A percentile compares a stretch with the other conserved stretches of the same genome.
Evolutionary conservation across 2,797 vertebrate species (phyloP).

Genomic region (Arrhamphus sclerolepis): DNA sequence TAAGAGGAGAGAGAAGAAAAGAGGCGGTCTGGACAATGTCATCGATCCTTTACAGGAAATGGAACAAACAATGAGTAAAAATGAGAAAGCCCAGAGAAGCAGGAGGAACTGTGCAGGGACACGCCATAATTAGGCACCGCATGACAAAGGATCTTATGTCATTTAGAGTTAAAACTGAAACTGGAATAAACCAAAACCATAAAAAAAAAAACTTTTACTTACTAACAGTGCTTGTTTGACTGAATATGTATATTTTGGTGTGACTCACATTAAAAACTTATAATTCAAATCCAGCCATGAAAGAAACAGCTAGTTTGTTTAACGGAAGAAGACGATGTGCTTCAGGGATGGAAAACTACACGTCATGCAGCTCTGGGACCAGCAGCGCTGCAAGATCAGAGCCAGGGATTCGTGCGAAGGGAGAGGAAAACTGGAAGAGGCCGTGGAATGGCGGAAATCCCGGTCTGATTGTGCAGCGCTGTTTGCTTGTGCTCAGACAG

Average conservation of each 20-base stretch:
- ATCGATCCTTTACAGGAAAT: conserved; percentile 66
- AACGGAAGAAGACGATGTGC: conserved; percentile 47
- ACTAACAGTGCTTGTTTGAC: conserved; percentile 21
- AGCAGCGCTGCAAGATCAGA: conserved; percentile 31
- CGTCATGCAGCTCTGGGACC: conserved; percentile 13
- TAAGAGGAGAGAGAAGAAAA: conserved; percentile 21
- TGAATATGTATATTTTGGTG: conserved; percentile 33
- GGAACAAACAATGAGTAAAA: conserved; percentile 66
- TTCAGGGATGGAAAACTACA: conserved; percentile 38
- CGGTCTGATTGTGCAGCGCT: conserved; percentile 71
- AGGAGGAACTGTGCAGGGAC: conserved; percentile 37
- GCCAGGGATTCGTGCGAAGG: conserved; percentile 51
- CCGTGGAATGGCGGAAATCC: conserved; percentile 77
- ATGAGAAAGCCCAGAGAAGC: conserved; percentile 44
- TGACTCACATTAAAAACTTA: conserved; percentile 31
- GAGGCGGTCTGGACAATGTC: conserved; percentile 67
- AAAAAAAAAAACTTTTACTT: conserved; percentile 9
- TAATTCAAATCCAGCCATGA: conserved; percentile 35
- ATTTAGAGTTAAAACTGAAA: conserved; percentile 26
- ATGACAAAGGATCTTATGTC: conserved; percentile 35
- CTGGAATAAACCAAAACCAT: conserved; percentile 10
- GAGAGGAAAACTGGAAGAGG: conserved; percentile 55
- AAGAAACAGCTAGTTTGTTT: conserved; percentile 32
- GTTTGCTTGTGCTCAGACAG: conserved; percentile 75
- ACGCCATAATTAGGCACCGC: conserved; percentile 53